Evolutionary conservation across 2,797 vertebrate genomes (phyloP).

Genomic region (Huso huso): DNA sequence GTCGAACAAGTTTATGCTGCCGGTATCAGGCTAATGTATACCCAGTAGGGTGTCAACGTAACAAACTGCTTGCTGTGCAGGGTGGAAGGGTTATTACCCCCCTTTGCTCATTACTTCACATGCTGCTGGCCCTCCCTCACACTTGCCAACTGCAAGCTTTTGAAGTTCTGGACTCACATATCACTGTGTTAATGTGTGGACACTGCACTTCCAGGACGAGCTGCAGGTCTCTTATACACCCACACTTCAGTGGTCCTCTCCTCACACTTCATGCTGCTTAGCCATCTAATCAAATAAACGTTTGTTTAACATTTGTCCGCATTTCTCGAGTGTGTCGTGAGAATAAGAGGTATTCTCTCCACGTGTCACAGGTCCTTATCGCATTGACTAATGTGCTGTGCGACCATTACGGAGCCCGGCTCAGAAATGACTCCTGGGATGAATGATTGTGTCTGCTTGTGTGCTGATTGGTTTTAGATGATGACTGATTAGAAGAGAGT

Average conservation of each 20-base stretch:
- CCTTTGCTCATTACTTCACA: too few species aligned
- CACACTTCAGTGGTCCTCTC: constrained; percentile 29
- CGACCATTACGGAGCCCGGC: constrained; percentile 41
- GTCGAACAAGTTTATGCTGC: too few species aligned
- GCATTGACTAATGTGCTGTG: constrained; percentile 34
- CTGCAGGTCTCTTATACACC: background rate
- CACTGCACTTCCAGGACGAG: too few species aligned
- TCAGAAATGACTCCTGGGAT: constrained; percentile 47
- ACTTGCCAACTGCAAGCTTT: too few species aligned
- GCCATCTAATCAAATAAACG: constrained; percentile 42
- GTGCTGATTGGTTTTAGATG: constrained; percentile 49
- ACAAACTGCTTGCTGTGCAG: too few species aligned
- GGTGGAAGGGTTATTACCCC: too few species aligned
- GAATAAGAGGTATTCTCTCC: constrained; percentile 34
- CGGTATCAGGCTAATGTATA: too few species aligned
- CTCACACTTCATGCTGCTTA: constrained; percentile 34
- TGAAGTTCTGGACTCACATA: background rate
- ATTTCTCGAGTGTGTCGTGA: constrained; percentile 33
- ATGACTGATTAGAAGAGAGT: constrained; percentile 54
- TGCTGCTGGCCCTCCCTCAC: too few species aligned
- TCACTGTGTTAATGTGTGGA: background rate
- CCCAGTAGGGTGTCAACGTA: too few species aligned
- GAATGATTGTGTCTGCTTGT: constrained; percentile 44
- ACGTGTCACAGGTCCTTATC: constrained; percentile 36
- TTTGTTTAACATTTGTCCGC: constrained; percentile 42